Percentiles rank a stretch among this genome's conserved stretches.
phyloP scores from a whole-genome alignment of 2,888 invertebrate species.

The Eutolmus rufibarbis region DNA sequence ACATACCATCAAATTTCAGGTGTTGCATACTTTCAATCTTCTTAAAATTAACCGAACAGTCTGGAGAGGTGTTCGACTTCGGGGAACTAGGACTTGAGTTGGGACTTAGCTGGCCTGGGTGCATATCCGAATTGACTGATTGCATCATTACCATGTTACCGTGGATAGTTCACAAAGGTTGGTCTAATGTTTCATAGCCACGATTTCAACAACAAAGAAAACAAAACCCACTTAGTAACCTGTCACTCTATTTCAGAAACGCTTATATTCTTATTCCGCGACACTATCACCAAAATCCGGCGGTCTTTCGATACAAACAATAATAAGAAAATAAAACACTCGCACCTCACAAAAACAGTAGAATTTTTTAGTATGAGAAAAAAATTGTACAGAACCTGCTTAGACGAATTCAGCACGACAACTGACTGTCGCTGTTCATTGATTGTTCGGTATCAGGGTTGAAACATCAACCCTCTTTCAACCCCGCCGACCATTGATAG shows the following conservation, averaged over 20 bases:
- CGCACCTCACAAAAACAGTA: neutral
- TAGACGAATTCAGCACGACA: constrained; percentile 48
- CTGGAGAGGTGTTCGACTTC: constrained; percentile 59
- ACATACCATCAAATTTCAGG: constrained; percentile 46
- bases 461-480: constrained; percentile 30
- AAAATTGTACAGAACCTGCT: constrained; percentile 43
- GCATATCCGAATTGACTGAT: constrained; percentile 56
- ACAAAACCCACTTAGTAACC: neutral
- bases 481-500: neutral
- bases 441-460: constrained; percentile 12
- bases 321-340: neutral
- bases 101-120: constrained; percentile 59
- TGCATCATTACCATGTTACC: constrained; percentile 63
- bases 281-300: neutral
- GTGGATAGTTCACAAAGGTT: neutral
- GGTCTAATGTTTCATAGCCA: neutral
- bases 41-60: constrained; percentile 28
- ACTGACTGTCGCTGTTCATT: constrained; percentile 45
- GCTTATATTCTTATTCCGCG: neutral
- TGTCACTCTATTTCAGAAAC: neutral
- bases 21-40: constrained; percentile 46
- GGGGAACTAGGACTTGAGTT: constrained; percentile 61
- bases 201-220: neutral
- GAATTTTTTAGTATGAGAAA: neutral
- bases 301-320: neutral